These are phyloP conservation scores for Mystacornis crossleyi DNA, from an alignment of 2,113 vertebrate species.

Conservation along the genomic window DNA sequence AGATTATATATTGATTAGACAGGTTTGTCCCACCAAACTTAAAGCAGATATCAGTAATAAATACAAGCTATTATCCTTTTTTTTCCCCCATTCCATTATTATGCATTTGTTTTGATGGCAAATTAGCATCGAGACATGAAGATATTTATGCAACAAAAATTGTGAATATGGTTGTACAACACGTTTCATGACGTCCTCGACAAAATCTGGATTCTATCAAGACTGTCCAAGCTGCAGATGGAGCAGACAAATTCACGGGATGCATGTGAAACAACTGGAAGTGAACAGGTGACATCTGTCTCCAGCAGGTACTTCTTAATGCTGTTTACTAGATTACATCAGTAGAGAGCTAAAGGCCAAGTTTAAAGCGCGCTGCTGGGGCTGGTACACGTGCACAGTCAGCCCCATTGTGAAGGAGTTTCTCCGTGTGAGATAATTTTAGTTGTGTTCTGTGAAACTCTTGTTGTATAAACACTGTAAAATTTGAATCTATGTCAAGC, in stretches of 20 bases:
- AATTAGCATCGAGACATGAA: neutral
- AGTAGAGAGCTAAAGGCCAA: neutral
- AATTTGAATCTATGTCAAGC: slow-evolving; percentile 46
- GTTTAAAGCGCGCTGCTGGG: neutral
- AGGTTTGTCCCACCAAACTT: neutral
- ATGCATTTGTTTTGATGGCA: neutral
- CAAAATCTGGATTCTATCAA: neutral
- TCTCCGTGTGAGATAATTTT: neutral
- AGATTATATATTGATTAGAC: neutral
- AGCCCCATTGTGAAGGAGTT: neutral
- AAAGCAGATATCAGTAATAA: neutral
- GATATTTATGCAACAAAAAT: neutral
- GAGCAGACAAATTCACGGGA: neutral
- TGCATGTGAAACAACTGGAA: neutral
- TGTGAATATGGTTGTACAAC: neutral
- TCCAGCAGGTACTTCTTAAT: neutral
- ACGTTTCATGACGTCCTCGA: neutral
- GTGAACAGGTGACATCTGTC: neutral
- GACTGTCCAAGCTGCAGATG: neutral
- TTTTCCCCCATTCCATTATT: neutral
- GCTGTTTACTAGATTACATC: neutral
- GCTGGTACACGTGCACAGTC: neutral
- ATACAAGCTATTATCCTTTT: neutral
- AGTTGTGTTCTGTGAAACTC: neutral
- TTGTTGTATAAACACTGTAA: slow-evolving; percentile 11